These are phyloP conservation scores for Phrynocephalus guinanensis DNA, from an alignment of 2,797 vertebrate species.

Conservation along the genomic window DNA sequence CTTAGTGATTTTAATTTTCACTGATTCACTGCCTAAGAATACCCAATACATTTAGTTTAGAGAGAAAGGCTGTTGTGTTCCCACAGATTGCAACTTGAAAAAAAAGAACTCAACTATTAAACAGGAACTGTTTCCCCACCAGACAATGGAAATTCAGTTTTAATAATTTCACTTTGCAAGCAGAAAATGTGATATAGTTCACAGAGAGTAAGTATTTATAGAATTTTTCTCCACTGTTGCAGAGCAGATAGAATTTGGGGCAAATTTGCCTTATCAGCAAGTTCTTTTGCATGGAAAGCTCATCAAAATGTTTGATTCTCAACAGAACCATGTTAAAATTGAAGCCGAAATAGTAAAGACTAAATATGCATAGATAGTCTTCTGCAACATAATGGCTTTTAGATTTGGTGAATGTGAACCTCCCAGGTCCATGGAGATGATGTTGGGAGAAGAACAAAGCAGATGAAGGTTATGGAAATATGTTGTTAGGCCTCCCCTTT, in stretches of 20 bases:
- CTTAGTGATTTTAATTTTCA: background rate
- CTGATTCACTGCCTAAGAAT: background rate
- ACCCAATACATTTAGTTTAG: background rate
- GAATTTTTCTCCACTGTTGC: conserved; percentile 52
- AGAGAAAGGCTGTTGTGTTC: background rate
- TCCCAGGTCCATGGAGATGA: background rate
- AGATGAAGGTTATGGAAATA: background rate
- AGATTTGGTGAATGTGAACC: background rate
- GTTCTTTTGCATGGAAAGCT: conserved; percentile 50
- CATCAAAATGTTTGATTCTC: conserved; percentile 24
- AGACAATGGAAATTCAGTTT: conserved; percentile 69
- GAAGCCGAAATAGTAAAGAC: conserved; percentile 24
- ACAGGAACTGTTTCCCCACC: conserved; percentile 49
- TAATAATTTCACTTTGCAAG: conserved; percentile 68
- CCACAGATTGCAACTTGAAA: conserved; percentile 38
- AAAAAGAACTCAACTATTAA: conserved; percentile 47
- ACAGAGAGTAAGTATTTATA: conserved; percentile 69
- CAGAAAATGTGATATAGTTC: conserved; percentile 70
- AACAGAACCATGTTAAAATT: conserved; percentile 58
- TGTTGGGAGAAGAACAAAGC: background rate
- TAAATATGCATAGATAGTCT: too few species aligned
- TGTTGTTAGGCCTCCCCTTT: background rate
- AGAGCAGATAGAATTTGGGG: conserved; percentile 58
- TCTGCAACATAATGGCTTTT: background rate
- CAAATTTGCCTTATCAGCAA: conserved; percentile 63